Percentiles rank a stretch among this genome's conserved stretches.
Conservation (phyloP, 64 coral and sea anemone genomes). For the Porites australiensis region DNA sequence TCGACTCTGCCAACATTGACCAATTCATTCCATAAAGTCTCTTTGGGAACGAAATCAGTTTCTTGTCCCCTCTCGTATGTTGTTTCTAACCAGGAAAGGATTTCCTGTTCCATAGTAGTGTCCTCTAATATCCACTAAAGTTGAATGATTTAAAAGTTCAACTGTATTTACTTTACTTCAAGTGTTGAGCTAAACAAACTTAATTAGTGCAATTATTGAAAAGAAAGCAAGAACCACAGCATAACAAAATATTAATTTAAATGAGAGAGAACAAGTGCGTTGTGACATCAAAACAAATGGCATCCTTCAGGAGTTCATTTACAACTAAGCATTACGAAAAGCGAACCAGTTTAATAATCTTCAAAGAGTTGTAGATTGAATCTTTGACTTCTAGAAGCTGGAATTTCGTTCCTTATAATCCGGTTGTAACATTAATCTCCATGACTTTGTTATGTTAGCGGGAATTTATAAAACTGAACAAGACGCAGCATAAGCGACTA, state of each 20-base stretch:
- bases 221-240: conserved; percentile 17
- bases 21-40: conserved; percentile 7
- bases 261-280: not conserved
- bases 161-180: not conserved
- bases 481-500: too few relatives aligned
- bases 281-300: not conserved
- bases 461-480: too few relatives aligned
- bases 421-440: too few relatives aligned
- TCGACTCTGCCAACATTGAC: not conserved
- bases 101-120: conserved; percentile 12
- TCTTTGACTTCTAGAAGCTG: too few relatives aligned
- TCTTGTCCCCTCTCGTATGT: conserved; percentile 6
- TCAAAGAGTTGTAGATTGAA: too few relatives aligned
- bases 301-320: not conserved
- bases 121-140: conserved; percentile 12
- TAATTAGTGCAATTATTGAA: conserved; percentile 8
- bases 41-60: not conserved
- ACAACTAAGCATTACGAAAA: too few relatives aligned
- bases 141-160: conserved; percentile 27
- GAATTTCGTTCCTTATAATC: too few relatives aligned
- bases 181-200: conserved; percentile 19
- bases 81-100: conserved; percentile 20
- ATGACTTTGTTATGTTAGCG: too few relatives aligned
- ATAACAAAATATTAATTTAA: not conserved
- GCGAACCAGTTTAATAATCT: too few relatives aligned